A percentile compares a stretch with the other conserved stretches of the same genome.
These are phyloP conservation scores for Lymantria dispar DNA, from an alignment of 2,888 invertebrate species.

Conservation along the genomic window DNA sequence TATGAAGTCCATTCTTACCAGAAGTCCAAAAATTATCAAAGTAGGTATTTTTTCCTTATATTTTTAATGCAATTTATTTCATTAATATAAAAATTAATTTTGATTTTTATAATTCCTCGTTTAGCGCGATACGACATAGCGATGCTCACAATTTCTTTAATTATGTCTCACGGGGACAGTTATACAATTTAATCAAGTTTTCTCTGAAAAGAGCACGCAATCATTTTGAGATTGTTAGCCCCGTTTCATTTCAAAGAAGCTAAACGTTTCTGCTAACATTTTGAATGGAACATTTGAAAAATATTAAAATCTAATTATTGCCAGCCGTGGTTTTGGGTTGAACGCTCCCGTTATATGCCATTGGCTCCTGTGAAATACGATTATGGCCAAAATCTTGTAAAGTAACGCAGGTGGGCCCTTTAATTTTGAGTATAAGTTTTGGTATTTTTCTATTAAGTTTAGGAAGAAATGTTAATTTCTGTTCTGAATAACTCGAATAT, in stretches of 20 bases:
- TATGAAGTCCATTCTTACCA: too few species aligned
- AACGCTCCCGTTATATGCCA: conserved; percentile 3
- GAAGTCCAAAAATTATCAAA: too few species aligned
- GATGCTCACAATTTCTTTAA: conserved; percentile 4
- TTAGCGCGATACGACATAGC: neutral
- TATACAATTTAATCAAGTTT: neutral
- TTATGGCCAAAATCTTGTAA: conserved; percentile 13
- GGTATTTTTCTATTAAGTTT: neutral
- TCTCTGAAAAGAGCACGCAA: neutral
- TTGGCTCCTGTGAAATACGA: conserved; percentile 15
- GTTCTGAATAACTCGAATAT: too few species aligned
- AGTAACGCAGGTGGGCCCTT: conserved; percentile 4
- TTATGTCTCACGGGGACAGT: neutral
- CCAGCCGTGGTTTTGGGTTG: neutral
- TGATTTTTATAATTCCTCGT: too few species aligned
- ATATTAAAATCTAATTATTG: neutral
- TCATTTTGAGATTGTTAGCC: neutral
- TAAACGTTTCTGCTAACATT: neutral
- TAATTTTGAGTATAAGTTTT: neutral
- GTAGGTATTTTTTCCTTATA: too few species aligned
- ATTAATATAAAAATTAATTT: too few species aligned
- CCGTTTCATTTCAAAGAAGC: neutral
- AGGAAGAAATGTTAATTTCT: neutral
- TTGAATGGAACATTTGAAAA: neutral
- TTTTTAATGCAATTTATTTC: too few species aligned